These are phyloP conservation scores for Antheraea pernyi DNA, from an alignment of 1,140 invertebrate genomes.

Conservation along the genomic window DNA sequence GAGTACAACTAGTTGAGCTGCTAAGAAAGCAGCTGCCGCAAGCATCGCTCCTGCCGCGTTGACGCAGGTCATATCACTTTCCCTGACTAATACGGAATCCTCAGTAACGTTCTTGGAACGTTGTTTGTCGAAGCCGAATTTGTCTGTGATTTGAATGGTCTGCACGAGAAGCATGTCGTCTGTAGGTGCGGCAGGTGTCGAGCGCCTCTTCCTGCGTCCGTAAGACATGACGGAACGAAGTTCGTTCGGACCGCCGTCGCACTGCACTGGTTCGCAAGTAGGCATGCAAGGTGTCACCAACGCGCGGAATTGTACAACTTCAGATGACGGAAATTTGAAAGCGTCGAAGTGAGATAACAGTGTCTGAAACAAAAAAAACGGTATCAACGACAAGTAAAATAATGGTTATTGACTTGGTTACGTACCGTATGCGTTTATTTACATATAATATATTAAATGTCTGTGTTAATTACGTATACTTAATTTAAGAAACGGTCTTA, in stretches of 20 bases:
- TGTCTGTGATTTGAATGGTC: constrained; percentile 95
- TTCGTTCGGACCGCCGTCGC: constrained; percentile 90
- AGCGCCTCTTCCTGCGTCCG: constrained; percentile 85
- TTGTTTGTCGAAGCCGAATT: constrained; percentile 90
- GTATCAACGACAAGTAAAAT: constrained; percentile 4
- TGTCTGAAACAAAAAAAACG: constrained; percentile 81
- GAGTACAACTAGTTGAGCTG: constrained; percentile 90
- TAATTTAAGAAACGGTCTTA: constrained; percentile 51
- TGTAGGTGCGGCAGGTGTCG: constrained; percentile 78
- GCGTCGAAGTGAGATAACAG: constrained; percentile 96
- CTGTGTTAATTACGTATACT: not conserved
- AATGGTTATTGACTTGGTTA: not conserved
- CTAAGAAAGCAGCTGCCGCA: constrained; percentile 89
- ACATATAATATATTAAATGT: not conserved
- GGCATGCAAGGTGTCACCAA: constrained; percentile 96
- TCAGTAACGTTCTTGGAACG: constrained; percentile 71
- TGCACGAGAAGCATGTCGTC: constrained; percentile 93
- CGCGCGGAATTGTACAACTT: constrained; percentile 96
- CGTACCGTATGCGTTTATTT: too few species aligned
- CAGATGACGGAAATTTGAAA: constrained; percentile 97
- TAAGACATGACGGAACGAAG: constrained; percentile 89
- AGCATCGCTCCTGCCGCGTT: constrained; percentile 89
- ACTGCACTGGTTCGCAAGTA: constrained; percentile 93
- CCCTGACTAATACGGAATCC: constrained; percentile 81
- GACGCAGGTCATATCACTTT: constrained; percentile 82